These are phyloP conservation scores for Camponotus floridanus DNA, from an alignment of 1,140 invertebrate species.

Conservation along the genomic window DNA sequence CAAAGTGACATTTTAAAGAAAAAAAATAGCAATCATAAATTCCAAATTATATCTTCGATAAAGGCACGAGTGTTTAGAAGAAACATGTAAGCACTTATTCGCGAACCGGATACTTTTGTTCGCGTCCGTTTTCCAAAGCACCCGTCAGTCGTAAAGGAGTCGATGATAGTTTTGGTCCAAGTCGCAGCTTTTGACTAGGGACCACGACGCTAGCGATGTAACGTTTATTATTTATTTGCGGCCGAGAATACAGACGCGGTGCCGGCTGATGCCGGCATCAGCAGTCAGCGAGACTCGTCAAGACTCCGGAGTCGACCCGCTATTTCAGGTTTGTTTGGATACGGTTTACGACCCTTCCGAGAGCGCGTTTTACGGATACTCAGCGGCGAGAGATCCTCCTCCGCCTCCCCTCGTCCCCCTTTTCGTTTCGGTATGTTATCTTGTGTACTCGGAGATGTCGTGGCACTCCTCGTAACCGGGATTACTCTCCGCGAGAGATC, in stretches of 20 bases:
- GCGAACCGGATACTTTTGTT: constrained; percentile 47
- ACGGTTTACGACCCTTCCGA: constrained; percentile 72
- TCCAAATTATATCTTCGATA: not conserved
- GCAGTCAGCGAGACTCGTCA: constrained; percentile 43
- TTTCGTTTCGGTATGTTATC: constrained; percentile 64
- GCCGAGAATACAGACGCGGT: constrained; percentile 54
- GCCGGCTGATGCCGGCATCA: constrained; percentile 28
- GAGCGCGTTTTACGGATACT: constrained; percentile 72
- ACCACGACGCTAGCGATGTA: constrained; percentile 30
- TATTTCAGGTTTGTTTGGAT: constrained; percentile 77
- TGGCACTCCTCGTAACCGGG: constrained; percentile 25
- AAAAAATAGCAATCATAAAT: not conserved
- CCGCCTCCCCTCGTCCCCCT: constrained; percentile 9
- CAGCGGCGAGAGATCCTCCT: constrained; percentile 66
- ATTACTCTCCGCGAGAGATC: constrained; percentile 36
- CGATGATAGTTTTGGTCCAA: constrained; percentile 43
- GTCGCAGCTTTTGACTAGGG: constrained; percentile 5
- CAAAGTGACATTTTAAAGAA: too few relatives aligned
- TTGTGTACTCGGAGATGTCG: constrained; percentile 62
- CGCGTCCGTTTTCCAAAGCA: constrained; percentile 44
- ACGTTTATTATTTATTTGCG: constrained; percentile 75
- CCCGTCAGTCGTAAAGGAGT: constrained; percentile 49
- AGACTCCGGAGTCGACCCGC: constrained; percentile 39
- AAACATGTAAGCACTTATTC: constrained; percentile 36
- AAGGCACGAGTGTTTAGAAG: constrained; percentile 5